phyloP scores from a whole-genome alignment of 2,888 invertebrate genomes.

The Taphrorychus bicolor region DNA sequence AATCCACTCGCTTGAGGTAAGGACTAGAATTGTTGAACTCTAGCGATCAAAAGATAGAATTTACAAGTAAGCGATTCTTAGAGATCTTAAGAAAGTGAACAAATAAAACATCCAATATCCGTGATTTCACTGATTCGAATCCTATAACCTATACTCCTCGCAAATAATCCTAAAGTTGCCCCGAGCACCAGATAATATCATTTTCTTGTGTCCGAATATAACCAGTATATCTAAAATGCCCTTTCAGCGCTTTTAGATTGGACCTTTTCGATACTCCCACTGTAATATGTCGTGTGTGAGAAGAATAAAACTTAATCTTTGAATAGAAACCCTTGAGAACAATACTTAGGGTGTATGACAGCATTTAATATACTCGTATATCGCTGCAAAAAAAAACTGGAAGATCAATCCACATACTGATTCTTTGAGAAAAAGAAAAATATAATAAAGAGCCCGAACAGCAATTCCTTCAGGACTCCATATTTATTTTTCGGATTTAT shows the following conservation, averaged over 20 bases:
- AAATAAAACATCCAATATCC: conserved; percentile 37
- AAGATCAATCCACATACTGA: conserved; percentile 5
- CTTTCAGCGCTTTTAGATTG: conserved; percentile 40
- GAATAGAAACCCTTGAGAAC: conserved; percentile 15
- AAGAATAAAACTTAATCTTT: conserved; percentile 36
- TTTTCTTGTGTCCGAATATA: conserved; percentile 41
- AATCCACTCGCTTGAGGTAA: not conserved
- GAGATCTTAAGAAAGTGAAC: too few relatives aligned
- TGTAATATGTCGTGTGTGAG: conserved; percentile 41
- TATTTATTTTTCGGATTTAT: conserved; percentile 55
- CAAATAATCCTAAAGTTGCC: conserved; percentile 38
- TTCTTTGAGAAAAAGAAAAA: conserved; percentile 15
- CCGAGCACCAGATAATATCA: conserved; percentile 38
- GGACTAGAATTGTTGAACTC: not conserved
- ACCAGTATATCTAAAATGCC: conserved; percentile 39
- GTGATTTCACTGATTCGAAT: conserved; percentile 38
- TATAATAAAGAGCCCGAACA: conserved; percentile 23
- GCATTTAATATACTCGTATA: too few relatives aligned
- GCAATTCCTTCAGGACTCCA: conserved; percentile 23
- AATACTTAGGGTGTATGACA: too few relatives aligned
- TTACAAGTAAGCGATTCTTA: too few relatives aligned
- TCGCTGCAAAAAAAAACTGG: not conserved
- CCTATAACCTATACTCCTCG: conserved; percentile 38
- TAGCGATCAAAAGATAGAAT: too few relatives aligned
- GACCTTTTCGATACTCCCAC: conserved; percentile 36